Base-by-base conservation (phyloP, 2,113 vertebrate species). In the Rhagologus leucostigma region DNA sequence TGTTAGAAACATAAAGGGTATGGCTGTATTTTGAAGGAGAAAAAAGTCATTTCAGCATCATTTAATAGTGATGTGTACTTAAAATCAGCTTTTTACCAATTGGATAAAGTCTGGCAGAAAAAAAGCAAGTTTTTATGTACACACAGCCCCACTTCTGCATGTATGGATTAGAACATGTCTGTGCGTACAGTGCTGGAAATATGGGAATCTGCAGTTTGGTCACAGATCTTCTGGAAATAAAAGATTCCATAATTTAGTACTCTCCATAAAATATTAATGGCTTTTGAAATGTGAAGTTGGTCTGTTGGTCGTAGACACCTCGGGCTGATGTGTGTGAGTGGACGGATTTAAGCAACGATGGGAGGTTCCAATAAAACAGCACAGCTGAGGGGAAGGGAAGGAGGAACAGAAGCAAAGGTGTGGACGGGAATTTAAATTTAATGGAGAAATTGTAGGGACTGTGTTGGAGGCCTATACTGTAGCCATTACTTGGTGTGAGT, bases 1-100 rank as follows among this genome's bases (percentile, higher is more conserved):
- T 94, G 74, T 78, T 92, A 65, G 95, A 95, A 97, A 97, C 21
- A 17, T 88, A 90, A 97, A 97, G 85, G 91, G 76, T 84, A 73
- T 75, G 67, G 19, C 63, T 95, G 46, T 78, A 60, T 71, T 97
- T 64, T 82, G 53, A 93, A 74, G 70, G 60, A 82, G 70, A 47
- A 88, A 95, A 97, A 95, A 83, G 77, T 44, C 57, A 55, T n/a
- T 85, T 96, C 44, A 91, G 60, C 94, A 95, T 74, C 82, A 95
- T 94, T 94, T 62, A 94, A 76, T 84, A 76, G 81, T 78, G 79
- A 64, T 84, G 71, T 67, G 39, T 92, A 59, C 91, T 73, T 90
- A 93, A 97, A 95, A 93, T 73, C 67, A 95, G 68, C 65, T 95
- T 97, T 92, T 57, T 77, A 20, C 20, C 64, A 44, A 67, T 62